phyloP scores from a whole-genome alignment of 2,888 invertebrate species.

The Drosophila differens region DNA sequence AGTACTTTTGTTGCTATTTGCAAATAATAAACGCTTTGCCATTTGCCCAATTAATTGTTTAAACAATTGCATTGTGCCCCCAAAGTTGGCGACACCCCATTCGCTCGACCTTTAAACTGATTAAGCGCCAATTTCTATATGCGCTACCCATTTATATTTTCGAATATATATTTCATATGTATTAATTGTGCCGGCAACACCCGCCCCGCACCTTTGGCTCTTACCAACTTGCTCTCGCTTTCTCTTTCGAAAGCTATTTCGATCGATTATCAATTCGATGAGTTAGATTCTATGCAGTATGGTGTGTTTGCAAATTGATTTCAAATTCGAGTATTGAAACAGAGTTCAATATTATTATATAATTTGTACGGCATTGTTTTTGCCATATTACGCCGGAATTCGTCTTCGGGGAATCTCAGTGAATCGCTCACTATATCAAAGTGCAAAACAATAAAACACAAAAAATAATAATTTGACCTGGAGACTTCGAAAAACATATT shows the following conservation, averaged over 20 bases:
- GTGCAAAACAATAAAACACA: neutral
- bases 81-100: slow-evolving; percentile 10
- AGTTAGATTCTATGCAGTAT: slow-evolving; percentile 11
- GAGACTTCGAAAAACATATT: neutral
- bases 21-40: neutral
- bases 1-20: neutral
- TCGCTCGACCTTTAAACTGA: slow-evolving; percentile 70
- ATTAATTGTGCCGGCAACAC: slow-evolving; percentile 31
- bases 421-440: neutral
- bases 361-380: neutral
- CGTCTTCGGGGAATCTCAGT: neutral
- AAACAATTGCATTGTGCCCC: slow-evolving; percentile 35
- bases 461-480: neutral
- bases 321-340: neutral
- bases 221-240: neutral
- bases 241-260: slow-evolving; percentile 4
- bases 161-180: neutral
- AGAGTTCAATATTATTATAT: slow-evolving; percentile 17
- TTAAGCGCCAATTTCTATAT: slow-evolving; percentile 37
- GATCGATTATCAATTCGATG: slow-evolving; percentile 9
- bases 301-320: slow-evolving; percentile 17
- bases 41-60: slow-evolving; percentile 36
- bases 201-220: slow-evolving; percentile 5
- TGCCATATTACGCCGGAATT: neutral
- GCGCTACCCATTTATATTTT: neutral